These are phyloP conservation scores for Rhinella marina DNA, from an alignment of 2,797 vertebrate genomes.

Conservation along the genomic window DNA sequence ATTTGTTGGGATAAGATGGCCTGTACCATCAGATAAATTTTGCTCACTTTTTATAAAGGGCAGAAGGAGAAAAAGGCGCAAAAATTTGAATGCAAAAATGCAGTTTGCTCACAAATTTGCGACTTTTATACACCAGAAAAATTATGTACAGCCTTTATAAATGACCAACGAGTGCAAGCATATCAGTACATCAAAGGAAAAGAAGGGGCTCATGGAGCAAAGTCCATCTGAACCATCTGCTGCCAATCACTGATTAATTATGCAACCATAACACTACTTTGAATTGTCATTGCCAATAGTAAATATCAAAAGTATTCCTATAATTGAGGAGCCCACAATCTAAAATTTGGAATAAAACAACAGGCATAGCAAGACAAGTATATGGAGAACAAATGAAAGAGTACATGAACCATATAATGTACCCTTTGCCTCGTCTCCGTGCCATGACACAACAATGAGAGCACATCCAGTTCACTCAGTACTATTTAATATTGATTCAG, in stretches of 20 bases:
- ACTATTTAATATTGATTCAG: neutral
- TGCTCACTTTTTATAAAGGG: no score
- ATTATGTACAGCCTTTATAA: no score
- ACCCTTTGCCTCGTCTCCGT: neutral
- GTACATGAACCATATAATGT: neutral
- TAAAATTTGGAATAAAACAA: neutral
- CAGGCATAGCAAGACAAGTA: neutral
- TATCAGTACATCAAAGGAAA: neutral
- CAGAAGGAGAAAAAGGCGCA: no score
- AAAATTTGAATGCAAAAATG: no score
- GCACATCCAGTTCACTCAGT: neutral
- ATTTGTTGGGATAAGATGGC: no score
- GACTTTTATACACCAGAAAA: no score
- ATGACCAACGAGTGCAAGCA: no score
- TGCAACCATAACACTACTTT: conserved; percentile 6
- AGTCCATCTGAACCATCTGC: conserved; percentile 32
- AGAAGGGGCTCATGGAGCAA: neutral
- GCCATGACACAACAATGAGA: neutral
- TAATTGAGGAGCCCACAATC: neutral
- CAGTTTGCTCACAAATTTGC: no score
- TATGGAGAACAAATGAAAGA: neutral
- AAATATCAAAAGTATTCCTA: neutral
- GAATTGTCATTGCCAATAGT: neutral
- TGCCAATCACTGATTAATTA: conserved; percentile 19
- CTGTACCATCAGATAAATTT: no score